Conservation (phyloP, 35 echinoderm and acorn worm species). For the Diadema setosum region DNA sequence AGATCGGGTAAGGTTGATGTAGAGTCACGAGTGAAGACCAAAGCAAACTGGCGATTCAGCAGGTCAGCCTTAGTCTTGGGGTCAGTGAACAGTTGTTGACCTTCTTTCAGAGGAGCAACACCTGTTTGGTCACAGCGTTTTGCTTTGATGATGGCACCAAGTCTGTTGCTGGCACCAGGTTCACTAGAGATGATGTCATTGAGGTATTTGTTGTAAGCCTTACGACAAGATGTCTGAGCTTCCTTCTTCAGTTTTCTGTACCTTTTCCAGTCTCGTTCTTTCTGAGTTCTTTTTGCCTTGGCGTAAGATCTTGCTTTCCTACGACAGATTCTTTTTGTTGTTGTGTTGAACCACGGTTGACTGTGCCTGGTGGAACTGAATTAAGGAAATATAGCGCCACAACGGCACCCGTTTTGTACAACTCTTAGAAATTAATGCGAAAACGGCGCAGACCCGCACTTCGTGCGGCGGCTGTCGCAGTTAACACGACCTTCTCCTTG, state of each 20-base stretch:
- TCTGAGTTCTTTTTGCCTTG: neutral
- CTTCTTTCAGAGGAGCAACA: neutral
- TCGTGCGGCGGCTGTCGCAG: too few species aligned
- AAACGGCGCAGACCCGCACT: too few species aligned
- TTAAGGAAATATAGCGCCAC: too few species aligned
- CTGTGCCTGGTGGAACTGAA: neutral
- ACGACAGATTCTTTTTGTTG: neutral
- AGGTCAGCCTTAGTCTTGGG: neutral
- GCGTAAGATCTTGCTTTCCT: neutral
- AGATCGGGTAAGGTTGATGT: neutral
- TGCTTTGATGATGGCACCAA: neutral
- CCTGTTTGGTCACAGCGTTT: neutral
- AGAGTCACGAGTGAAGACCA: neutral
- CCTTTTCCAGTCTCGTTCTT: neutral
- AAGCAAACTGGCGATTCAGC: neutral
- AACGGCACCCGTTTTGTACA: too few species aligned
- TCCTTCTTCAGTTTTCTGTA: neutral
- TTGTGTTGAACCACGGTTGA: neutral
- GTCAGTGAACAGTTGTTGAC: neutral
- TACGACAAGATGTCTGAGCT: neutral
- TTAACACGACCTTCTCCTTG: too few species aligned
- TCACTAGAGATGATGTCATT: conserved; percentile 10
- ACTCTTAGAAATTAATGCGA: too few species aligned
- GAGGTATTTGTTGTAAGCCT: neutral
- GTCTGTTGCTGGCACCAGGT: neutral